Percentiles rank a stretch among this genome's conserved stretches.
Evolutionary conservation across 2,797 vertebrate species (phyloP).

Genomic region (Siniperca undulata): DNA sequence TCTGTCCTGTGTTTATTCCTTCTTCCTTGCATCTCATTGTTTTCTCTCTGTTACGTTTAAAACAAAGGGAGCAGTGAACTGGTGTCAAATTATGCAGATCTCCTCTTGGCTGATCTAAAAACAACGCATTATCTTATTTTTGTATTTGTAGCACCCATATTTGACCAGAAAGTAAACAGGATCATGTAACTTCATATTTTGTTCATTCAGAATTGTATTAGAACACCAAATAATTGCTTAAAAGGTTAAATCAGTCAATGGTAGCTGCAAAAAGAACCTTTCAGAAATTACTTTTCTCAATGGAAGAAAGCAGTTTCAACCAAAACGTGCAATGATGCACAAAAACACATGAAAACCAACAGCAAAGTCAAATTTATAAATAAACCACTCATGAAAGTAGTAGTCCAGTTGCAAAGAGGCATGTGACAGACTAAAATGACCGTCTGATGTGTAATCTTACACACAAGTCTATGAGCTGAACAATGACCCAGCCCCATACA

Average conservation of each 20-base stretch:
- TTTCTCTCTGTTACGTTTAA: slow-evolving; percentile 38
- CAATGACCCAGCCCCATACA: slow-evolving; percentile 22
- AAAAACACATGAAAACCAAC: slow-evolving; percentile 5
- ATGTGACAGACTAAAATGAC: slow-evolving; percentile 37
- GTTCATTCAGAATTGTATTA: not conserved
- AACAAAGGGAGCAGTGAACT: slow-evolving; percentile 53
- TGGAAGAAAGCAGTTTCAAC: not conserved
- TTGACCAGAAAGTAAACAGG: not conserved
- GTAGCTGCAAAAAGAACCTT: not conserved
- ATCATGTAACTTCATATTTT: not conserved
- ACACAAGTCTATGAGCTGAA: slow-evolving; percentile 27
- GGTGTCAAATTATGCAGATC: slow-evolving; percentile 44
- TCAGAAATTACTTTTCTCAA: not conserved
- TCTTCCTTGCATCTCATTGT: slow-evolving; percentile 10
- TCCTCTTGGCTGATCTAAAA: slow-evolving; percentile 27
- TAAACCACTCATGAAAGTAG: slow-evolving; percentile 1
- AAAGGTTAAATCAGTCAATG: not conserved
- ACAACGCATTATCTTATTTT: slow-evolving; percentile 31
- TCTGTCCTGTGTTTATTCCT: slow-evolving; percentile 8
- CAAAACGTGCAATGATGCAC: not conserved
- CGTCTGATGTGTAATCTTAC: slow-evolving; percentile 40
- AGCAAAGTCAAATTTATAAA: slow-evolving; percentile 8
- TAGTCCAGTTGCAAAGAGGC: slow-evolving; percentile 21
- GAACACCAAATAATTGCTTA: not conserved
- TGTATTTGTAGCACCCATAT: not conserved